Evolutionary conservation across 2,888 invertebrate genomes (phyloP).

Genomic region (Cataglyphis cursor): DNA sequence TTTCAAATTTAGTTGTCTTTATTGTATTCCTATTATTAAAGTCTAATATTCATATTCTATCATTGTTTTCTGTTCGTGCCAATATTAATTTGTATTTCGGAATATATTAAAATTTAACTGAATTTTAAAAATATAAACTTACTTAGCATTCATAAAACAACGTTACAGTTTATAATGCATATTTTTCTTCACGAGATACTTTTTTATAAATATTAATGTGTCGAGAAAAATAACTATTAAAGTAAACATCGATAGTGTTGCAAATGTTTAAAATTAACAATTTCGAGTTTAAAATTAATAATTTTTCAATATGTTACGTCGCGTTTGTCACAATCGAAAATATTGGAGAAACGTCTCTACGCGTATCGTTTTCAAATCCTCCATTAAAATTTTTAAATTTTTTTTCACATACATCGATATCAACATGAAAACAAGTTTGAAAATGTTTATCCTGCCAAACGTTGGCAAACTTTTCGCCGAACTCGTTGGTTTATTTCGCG

Average conservation of each 20-base stretch:
- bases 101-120: neutral
- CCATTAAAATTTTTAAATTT: neutral
- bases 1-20: neutral
- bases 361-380: neutral
- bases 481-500: neutral
- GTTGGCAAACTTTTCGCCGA: neutral
- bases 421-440: constrained; percentile 5
- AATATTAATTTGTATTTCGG: neutral
- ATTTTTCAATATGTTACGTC: neutral
- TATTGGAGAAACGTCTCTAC: neutral
- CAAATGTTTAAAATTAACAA: neutral
- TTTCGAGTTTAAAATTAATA: constrained; percentile 11
- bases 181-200: neutral
- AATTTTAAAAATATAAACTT: constrained; percentile 11
- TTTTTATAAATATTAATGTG: neutral
- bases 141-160: constrained; percentile 5
- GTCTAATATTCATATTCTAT: neutral
- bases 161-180: neutral
- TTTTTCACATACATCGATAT: neutral
- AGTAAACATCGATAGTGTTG: neutral
- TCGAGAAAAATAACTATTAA: neutral
- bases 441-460: neutral
- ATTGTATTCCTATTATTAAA: neutral
- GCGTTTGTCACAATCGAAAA: neutral
- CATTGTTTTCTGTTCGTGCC: neutral